Conservation (phyloP, 2,888 invertebrate species). For the Sphecodes monilicornis region DNA sequence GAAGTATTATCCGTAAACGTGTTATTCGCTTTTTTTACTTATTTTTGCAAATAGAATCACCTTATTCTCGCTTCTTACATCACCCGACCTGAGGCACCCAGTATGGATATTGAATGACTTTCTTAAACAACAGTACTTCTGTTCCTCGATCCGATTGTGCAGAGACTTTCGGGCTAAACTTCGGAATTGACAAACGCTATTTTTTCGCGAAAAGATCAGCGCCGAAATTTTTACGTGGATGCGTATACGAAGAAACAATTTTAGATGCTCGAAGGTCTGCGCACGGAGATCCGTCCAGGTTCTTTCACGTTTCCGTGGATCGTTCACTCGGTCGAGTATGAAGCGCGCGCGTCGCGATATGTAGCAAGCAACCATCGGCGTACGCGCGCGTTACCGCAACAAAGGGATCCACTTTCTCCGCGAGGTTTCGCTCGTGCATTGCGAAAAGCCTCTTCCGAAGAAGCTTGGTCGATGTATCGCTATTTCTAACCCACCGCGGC, state of each 20-base stretch:
- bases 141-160: neutral
- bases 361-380: slow-evolving; percentile 10
- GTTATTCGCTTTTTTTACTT: too few species aligned
- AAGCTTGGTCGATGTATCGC: slow-evolving; percentile 38
- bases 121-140: too few species aligned
- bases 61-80: too few species aligned
- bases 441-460: slow-evolving; percentile 19
- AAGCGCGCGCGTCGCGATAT: slow-evolving; percentile 8
- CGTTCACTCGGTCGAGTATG: slow-evolving; percentile 31
- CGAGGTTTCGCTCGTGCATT: slow-evolving; percentile 18
- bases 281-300: neutral
- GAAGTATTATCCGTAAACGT: too few species aligned
- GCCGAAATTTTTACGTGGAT: neutral
- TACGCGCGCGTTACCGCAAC: slow-evolving; percentile 20
- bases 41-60: too few species aligned
- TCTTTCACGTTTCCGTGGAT: neutral
- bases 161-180: neutral
- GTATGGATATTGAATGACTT: too few species aligned
- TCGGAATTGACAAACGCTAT: neutral
- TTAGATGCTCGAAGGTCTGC: neutral
- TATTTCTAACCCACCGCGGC: neutral
- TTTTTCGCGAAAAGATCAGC: neutral
- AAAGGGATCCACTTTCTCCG: slow-evolving; percentile 38
- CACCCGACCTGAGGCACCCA: too few species aligned
- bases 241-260: neutral